Percentiles rank a stretch among this genome's conserved stretches.
These are phyloP conservation scores for Bombyx mandarina DNA, from an alignment of 1,140 invertebrate species.

Conservation along the genomic window DNA sequence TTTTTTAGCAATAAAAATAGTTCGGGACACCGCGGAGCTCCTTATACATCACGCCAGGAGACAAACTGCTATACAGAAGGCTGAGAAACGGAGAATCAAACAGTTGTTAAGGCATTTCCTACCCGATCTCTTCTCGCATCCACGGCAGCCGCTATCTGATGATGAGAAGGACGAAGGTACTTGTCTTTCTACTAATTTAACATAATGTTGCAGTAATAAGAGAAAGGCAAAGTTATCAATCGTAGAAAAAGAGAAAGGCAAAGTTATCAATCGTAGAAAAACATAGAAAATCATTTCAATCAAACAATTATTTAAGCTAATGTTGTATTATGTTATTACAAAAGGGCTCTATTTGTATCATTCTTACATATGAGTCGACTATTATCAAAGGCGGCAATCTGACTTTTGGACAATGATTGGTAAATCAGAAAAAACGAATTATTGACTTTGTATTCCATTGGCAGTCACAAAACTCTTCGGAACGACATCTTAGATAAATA, in stretches of 20 bases:
- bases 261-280: neutral
- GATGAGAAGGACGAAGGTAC: constrained; percentile 92
- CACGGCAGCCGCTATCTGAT: constrained; percentile 93
- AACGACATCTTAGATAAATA: too few relatives aligned
- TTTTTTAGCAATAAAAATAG: constrained; percentile 70
- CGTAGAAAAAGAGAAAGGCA: too few relatives aligned
- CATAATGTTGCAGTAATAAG: neutral
- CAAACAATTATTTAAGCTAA: neutral
- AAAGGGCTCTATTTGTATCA: neutral
- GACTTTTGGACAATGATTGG: too few relatives aligned
- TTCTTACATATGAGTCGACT: too few relatives aligned
- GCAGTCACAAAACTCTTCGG: too few relatives aligned
- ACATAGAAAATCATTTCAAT: neutral
- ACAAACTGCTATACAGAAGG: constrained; percentile 96
- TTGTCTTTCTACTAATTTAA: constrained; percentile 6
- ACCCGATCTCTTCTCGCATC: constrained; percentile 94
- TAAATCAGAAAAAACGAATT: too few relatives aligned
- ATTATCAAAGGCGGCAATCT: too few relatives aligned
- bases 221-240: neutral
- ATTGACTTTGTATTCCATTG: too few relatives aligned
- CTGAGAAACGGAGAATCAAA: constrained; percentile 97
- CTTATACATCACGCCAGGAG: constrained; percentile 98
- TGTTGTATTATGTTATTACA: constrained; percentile 1
- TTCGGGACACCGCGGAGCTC: constrained; percentile 95
- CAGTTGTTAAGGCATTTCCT: constrained; percentile 92